These are phyloP conservation scores for Beris chalybata DNA, from an alignment of 2,888 invertebrate genomes.

Conservation along the genomic window DNA sequence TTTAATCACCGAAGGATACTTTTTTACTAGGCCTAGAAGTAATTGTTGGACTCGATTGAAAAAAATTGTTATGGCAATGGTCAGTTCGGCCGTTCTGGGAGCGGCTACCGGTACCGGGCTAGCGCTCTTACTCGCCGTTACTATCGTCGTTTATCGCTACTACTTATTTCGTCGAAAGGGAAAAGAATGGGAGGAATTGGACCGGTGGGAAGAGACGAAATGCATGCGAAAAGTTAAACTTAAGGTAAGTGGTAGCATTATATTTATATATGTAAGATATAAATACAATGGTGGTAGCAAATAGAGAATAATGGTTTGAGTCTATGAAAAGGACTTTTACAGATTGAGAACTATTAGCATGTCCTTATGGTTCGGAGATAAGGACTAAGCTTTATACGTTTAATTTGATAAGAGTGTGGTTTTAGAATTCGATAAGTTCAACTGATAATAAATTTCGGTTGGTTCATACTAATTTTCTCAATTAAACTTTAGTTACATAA, in stretches of 20 bases:
- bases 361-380: not conserved
- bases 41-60: too few relatives aligned
- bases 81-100: conserved; percentile 67
- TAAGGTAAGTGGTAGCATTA: conserved; percentile 49
- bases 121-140: conserved; percentile 66
- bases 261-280: conserved; percentile 11
- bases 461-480: too few relatives aligned
- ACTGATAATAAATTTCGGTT: too few relatives aligned
- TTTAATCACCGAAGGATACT: too few relatives aligned
- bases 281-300: conserved; percentile 40
- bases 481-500: too few relatives aligned
- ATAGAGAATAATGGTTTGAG: conserved; percentile 20
- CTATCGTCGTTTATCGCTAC: conserved; percentile 68
- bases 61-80: conserved; percentile 57
- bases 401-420: too few relatives aligned
- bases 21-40: too few relatives aligned
- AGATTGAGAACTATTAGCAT: not conserved
- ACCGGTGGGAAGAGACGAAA: conserved; percentile 59
- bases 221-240: conserved; percentile 53
- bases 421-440: too few relatives aligned
- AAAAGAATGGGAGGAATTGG: conserved; percentile 65
- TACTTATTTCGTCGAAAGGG: conserved; percentile 62
- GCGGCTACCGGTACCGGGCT: conserved; percentile 69
- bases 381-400: not conserved
- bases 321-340: conserved; percentile 8